phyloP scores from a whole-genome alignment of 2,888 invertebrate species.

The Apamea monoglypha region DNA sequence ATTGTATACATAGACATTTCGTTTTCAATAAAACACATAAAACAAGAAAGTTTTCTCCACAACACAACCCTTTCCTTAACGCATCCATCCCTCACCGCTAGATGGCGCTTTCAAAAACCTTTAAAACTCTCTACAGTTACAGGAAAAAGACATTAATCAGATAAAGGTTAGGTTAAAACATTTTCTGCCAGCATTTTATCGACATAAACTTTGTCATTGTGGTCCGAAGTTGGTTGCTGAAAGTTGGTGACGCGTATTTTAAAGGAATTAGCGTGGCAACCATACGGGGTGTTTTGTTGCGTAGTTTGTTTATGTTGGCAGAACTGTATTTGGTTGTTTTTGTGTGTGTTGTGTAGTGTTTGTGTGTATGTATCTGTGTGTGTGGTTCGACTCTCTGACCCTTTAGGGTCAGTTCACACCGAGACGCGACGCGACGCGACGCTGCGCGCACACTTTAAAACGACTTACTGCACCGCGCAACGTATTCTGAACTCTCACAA shows the following conservation, averaged over 20 bases:
- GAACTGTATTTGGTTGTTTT: conserved; percentile 7
- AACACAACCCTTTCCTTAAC: conserved; percentile 8
- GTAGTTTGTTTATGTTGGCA: conserved; percentile 17
- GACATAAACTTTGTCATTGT: conserved; percentile 52
- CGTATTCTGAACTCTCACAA: no score
- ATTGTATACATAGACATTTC: no score
- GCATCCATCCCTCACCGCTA: conserved; percentile 5
- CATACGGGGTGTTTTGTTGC: conserved; percentile 35
- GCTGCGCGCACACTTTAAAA: no score
- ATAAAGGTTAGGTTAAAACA: conserved; percentile 42
- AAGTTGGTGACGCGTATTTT: conserved; percentile 54
- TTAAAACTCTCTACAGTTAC: conserved; percentile 41
- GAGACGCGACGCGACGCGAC: no score
- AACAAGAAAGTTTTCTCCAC: not conserved
- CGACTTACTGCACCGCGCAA: no score
- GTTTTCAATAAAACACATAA: not conserved
- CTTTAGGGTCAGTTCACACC: no score
- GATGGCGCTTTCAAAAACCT: conserved; percentile 41
- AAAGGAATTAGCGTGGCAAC: conserved; percentile 49
- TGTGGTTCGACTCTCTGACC: not conserved
- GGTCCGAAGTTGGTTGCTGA: conserved; percentile 32
- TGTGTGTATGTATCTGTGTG: not conserved
- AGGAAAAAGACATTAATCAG: conserved; percentile 57
- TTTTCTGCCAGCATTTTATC: conserved; percentile 49
- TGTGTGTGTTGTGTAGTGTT: not conserved